Base-by-base conservation (phyloP, 2,113 vertebrate genomes). In the Trinectes maculatus region DNA sequence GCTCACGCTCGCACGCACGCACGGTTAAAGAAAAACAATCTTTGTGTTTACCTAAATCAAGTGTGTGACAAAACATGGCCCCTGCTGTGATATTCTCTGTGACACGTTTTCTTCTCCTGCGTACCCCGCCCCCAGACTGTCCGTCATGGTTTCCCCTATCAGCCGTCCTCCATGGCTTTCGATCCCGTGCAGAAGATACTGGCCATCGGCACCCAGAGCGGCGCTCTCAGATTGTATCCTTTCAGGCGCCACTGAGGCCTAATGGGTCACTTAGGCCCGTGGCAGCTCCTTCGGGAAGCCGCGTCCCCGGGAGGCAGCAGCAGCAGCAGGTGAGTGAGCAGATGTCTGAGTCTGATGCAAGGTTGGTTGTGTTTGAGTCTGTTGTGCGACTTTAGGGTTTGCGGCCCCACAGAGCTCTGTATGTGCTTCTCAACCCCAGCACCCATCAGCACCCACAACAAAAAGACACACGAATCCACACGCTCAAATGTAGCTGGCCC, bases 121-220 rank as follows among this genome's bases (percentile, higher is more conserved):
- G 19, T 68, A 42, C 89, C 83, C 39, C 39, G n/a, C n/a, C 43
- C 22, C 63, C 91, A 99, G 98, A 99, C 98, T 58, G 95, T 99
- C 68, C 96, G 98, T 74, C 97, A 99, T 93, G 98, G 98, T 91
- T 99, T 99, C 82, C 98, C 98, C 70, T 98, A 98, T 80, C 96
- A 99, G 69, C 98, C 98, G 33, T 99, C 98, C 3, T 95, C 98
- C 69, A 93, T 99, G 96, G 96, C 97, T 67, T 98, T 98, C 68
- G 98, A 99, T 94, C 96, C 98, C 0, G 98, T 99, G 65, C 98
- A 99, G 95, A 99, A 99, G 94, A 98, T 99, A 76, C 89, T 99
- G 87, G 97, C 96, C 77, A 84, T 99, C 2, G 98, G 98, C 69
- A 98, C 96, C 79, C 96, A 98, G 90, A 95, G 90, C 49, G 97